Evolutionary conservation across 2,888 invertebrate genomes (phyloP), one percentile per base, ranked within the genome.

Genomic region (Omphaloscelis lunosa): DNA sequence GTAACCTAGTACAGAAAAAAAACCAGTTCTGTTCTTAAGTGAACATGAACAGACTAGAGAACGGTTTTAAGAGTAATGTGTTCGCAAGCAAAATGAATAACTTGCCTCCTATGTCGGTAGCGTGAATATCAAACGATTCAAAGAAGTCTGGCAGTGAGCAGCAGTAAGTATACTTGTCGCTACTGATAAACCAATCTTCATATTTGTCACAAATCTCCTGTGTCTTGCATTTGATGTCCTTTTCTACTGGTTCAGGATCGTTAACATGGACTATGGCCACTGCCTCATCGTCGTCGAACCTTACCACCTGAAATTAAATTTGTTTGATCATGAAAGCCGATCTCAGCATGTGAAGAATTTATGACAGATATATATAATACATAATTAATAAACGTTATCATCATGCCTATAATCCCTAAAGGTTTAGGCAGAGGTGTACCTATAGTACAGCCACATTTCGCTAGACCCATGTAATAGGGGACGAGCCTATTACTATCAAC

Each of bases 221-320:
- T 45, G 34, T 75, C 48, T 70, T 58, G 69, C 89, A 90, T 68
- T 88, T 71, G 27, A 90, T 79, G 34, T 89, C 89, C 20, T 70
- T 70, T 12, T 72, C 58, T 12, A 70, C 74, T 39, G 89, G 89
- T 2, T 72, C 6, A 5, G 72, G 73, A 58, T 77, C 89, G 66
- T 89, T 89, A 12, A 89, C 83, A n/a, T 90, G 77, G 9, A 89
- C 74, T 53, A 89, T 77, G 9, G 82, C 90, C 34, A 87, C 20
- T 0, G 61, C 20, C 0, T 84, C 56, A 3, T 80, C 79, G 0
- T 83, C 65, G n/a, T 68, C 69, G 11, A 83, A 67, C 8, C 61
- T 75, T 17, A 88, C 45, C 53, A 90, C 77, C 86, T 89, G 74
- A 39, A 78, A 69, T 34, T 5, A 39, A 62, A 45, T 65, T 29